Conservation (phyloP, 1,140 invertebrate species). For the Geopemphigus sp. region DNA sequence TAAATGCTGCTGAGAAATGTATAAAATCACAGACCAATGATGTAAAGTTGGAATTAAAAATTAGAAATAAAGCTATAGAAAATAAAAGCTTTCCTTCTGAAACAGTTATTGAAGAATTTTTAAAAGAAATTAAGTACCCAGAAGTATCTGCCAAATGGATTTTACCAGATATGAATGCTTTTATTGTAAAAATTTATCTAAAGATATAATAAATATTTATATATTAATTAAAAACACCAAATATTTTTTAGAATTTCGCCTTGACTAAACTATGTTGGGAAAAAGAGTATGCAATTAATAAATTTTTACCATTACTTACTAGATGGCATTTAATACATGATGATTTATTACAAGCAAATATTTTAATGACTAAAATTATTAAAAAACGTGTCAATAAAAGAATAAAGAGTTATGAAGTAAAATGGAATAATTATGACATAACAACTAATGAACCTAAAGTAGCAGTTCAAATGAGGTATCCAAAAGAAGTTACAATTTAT, state of each 20-base stretch:
- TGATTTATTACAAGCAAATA: slow-evolving; percentile 28
- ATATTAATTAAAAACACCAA: not conserved
- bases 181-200: slow-evolving; percentile 11
- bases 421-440: slow-evolving; percentile 58
- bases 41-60: slow-evolving; percentile 64
- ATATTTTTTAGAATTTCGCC: slow-evolving; percentile 64
- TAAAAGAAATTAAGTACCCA: slow-evolving; percentile 55
- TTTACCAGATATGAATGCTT: slow-evolving; percentile 27
- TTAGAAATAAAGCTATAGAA: slow-evolving; percentile 69
- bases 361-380: slow-evolving; percentile 51
- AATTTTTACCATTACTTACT: slow-evolving; percentile 73
- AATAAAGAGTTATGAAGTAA: slow-evolving; percentile 54
- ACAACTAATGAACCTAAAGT: slow-evolving; percentile 68
- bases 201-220: not conserved
- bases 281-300: slow-evolving; percentile 72
- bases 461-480: slow-evolving; percentile 66
- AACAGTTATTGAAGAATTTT: slow-evolving; percentile 73
- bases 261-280: slow-evolving; percentile 68
- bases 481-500: slow-evolving; percentile 64
- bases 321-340: slow-evolving; percentile 65
- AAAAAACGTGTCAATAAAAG: slow-evolving; percentile 51
- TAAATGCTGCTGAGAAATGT: slow-evolving; percentile 60
- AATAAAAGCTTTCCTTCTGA: slow-evolving; percentile 68
- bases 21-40: slow-evolving; percentile 26
- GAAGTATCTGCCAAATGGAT: slow-evolving; percentile 28